phyloP scores from a whole-genome alignment of 2,113 vertebrate genomes.

The Bos javanicus region DNA sequence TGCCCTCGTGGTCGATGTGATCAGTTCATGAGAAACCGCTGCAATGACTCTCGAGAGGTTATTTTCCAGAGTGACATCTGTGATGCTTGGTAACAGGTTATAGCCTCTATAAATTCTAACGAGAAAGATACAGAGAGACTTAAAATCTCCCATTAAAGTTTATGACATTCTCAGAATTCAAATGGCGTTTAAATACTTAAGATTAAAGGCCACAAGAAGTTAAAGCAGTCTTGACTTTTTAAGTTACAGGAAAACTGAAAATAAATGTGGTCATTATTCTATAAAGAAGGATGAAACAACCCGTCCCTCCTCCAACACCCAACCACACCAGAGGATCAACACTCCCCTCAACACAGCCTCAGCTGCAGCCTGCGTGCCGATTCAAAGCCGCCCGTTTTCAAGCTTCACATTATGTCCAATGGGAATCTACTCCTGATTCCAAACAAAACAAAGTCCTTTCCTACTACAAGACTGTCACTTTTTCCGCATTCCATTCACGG shows the following conservation, averaged over 20 bases:
- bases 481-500: accelerated
- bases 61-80: conserved; percentile 94
- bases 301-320: accelerated
- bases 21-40: conserved; percentile 89
- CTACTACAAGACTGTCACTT: accelerated
- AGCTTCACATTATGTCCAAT: background rate
- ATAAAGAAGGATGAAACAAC: background rate
- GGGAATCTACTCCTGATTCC: background rate
- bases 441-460: background rate
- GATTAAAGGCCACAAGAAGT: background rate
- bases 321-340: accelerated
- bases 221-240: background rate
- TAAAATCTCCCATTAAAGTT: background rate
- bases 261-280: background rate
- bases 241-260: background rate
- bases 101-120: conserved; percentile 94
- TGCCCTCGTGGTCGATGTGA: conserved; percentile 92
- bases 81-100: conserved; percentile 85
- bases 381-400: background rate
- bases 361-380: accelerated
- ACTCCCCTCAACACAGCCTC: background rate
- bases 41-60: conserved; percentile 94
- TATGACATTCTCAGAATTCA: background rate
- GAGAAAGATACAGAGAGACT: background rate
- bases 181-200: background rate